Conservation (phyloP, 2,113 vertebrate species). For the Neoarius graeffei region DNA sequence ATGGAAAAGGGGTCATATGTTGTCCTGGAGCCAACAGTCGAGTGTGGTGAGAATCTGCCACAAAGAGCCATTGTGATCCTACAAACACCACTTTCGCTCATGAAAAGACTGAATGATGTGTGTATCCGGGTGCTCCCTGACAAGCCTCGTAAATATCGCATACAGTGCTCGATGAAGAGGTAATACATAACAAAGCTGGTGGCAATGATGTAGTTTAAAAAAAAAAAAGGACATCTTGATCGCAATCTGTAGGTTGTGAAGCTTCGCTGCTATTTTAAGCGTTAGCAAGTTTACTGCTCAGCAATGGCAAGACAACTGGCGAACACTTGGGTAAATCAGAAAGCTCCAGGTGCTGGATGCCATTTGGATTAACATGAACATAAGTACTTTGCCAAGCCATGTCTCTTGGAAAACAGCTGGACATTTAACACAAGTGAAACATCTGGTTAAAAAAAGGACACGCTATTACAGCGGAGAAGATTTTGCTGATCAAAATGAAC, state of each 20-base stretch:
- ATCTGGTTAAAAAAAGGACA: constrained; percentile 25
- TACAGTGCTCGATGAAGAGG: constrained; percentile 25
- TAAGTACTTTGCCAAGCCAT: constrained; percentile 36
- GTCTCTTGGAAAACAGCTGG: constrained; percentile 53
- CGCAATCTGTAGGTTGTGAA: background rate
- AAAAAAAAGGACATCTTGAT: background rate
- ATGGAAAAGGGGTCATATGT: constrained; percentile 69
- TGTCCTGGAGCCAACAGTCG: constrained; percentile 63
- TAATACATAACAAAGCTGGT: background rate
- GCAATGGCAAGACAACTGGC: constrained; percentile 47
- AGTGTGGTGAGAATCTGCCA: constrained; percentile 55
- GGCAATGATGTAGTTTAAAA: constrained; percentile 8
- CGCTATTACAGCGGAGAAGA: constrained; percentile 24
- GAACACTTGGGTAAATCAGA: constrained; percentile 37
- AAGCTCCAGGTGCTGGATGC: constrained; percentile 52
- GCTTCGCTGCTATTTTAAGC: constrained; percentile 39
- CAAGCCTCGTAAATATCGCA: constrained; percentile 31
- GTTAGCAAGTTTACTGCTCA: constrained; percentile 34
- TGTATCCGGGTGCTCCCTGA: background rate
- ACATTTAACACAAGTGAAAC: constrained; percentile 42
- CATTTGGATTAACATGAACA: constrained; percentile 52
- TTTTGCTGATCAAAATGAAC: constrained; percentile 26
- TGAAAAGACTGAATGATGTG: constrained; percentile 17
- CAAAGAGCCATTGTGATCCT: constrained; percentile 68
- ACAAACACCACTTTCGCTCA: constrained; percentile 56